phyloP scores from a whole-genome alignment of 1,140 invertebrate species.

The Bombus breviceps region DNA sequence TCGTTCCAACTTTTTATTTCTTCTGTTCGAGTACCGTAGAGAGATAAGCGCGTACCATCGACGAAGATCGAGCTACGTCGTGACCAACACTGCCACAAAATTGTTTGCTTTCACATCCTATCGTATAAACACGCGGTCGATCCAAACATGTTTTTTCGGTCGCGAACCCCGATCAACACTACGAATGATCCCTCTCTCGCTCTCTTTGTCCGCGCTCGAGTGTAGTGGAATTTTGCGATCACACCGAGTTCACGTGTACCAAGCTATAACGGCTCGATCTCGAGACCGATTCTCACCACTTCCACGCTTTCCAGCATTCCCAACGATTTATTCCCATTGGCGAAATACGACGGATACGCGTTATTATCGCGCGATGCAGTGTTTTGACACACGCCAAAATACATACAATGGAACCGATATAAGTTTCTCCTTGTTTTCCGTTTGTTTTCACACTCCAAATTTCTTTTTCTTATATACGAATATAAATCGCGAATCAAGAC shows the following conservation, averaged over 20 bases:
- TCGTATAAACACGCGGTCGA: conserved; percentile 61
- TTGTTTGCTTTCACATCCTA: conserved; percentile 59
- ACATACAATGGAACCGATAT: not conserved
- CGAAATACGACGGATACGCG: not conserved
- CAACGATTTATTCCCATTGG: not conserved
- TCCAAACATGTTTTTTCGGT: conserved; percentile 68
- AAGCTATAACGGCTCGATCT: conserved; percentile 41
- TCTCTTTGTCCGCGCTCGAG: not conserved
- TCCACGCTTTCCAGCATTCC: conserved; percentile 38
- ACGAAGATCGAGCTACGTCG: conserved; percentile 41
- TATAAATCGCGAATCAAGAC: not conserved
- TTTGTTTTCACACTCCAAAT: not conserved
- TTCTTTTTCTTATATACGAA: not conserved
- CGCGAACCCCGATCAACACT: conserved; percentile 29
- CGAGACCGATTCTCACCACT: conserved; percentile 13
- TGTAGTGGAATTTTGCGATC: conserved; percentile 57
- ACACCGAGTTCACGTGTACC: conserved; percentile 53
- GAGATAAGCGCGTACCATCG: conserved; percentile 20
- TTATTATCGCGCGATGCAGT: not conserved
- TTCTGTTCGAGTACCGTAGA: conserved; percentile 4
- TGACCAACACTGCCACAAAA: conserved; percentile 32
- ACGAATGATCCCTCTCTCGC: conserved; percentile 20
- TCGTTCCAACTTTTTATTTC: not conserved
- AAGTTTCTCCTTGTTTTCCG: not conserved
- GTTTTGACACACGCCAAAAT: conserved; percentile 34